Conservation (phyloP, 2,888 invertebrate genomes). For the Hermaeophaga mercurialis region DNA sequence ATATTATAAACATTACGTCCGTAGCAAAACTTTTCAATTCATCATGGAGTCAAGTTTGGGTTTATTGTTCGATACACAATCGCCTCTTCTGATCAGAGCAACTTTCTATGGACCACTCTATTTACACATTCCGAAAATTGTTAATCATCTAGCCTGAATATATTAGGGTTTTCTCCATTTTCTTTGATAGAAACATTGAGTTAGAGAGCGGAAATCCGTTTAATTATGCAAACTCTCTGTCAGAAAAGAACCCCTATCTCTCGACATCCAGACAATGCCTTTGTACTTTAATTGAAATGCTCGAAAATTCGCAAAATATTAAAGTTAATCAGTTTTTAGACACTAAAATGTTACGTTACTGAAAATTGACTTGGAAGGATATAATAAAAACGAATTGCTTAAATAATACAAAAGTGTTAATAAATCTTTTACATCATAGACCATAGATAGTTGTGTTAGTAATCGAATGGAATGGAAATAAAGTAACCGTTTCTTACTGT, state of each 20-base stretch:
- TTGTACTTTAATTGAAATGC: slow-evolving; percentile 12
- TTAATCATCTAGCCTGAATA: not conserved
- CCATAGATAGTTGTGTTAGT: too few relatives aligned
- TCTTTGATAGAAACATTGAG: not conserved
- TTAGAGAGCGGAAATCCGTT: slow-evolving; percentile 8
- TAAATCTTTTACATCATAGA: too few relatives aligned
- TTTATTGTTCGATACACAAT: slow-evolving; percentile 4
- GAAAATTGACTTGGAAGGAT: not conserved
- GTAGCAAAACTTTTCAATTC: not conserved
- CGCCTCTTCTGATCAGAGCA: not conserved
- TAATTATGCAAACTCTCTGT: slow-evolving; percentile 16
- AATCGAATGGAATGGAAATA: too few relatives aligned
- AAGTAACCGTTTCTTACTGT: too few relatives aligned
- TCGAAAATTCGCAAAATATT: slow-evolving; percentile 7
- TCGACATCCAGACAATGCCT: slow-evolving; percentile 7
- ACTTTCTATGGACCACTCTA: not conserved
- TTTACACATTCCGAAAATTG: not conserved
- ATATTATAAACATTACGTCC: not conserved
- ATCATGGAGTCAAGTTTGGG: not conserved
- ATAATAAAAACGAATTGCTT: too few relatives aligned
- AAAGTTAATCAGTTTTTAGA: slow-evolving; percentile 10
- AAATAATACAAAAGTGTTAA: too few relatives aligned
- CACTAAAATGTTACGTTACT: not conserved
- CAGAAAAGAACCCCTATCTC: slow-evolving; percentile 3
- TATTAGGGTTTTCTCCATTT: not conserved